A percentile compares a stretch with the other conserved stretches of the same genome.
These are phyloP conservation scores for Antitype chi DNA, from an alignment of 2,888 invertebrate genomes.

Conservation along the genomic window DNA sequence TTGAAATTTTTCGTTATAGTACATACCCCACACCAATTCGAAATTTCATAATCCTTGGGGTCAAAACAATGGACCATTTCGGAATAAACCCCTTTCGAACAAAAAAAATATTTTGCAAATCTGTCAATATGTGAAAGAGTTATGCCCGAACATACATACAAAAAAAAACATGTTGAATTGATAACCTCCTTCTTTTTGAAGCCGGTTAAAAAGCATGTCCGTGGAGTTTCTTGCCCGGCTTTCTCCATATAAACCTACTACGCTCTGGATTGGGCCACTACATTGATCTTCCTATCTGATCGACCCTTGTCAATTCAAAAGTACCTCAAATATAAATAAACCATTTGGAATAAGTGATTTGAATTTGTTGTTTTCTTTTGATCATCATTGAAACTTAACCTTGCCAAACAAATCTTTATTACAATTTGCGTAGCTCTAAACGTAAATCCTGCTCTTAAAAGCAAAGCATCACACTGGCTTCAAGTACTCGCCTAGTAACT, in stretches of 20 bases:
- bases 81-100: too few species aligned
- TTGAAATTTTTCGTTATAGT: too few species aligned
- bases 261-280: not conserved
- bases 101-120: too few species aligned
- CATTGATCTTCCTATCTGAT: not conserved
- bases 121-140: too few species aligned
- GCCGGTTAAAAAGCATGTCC: too few species aligned
- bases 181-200: too few species aligned
- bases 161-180: too few species aligned
- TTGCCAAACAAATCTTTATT: slow-evolving; percentile 9
- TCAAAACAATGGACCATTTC: too few species aligned
- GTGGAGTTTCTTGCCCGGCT: not conserved
- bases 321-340: too few species aligned
- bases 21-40: too few species aligned
- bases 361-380: not conserved
- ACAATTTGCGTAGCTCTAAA: slow-evolving; percentile 7
- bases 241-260: not conserved
- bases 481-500: slow-evolving; percentile 10
- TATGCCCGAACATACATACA: too few species aligned
- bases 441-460: slow-evolving; percentile 25
- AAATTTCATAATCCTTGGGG: too few species aligned
- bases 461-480: slow-evolving; percentile 6
- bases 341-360: not conserved
- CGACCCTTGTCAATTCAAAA: not conserved
- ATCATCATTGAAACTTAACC: not conserved